Base-by-base conservation (phyloP, 2,888 invertebrate species). In the Yponomeuta evonymella region DNA sequence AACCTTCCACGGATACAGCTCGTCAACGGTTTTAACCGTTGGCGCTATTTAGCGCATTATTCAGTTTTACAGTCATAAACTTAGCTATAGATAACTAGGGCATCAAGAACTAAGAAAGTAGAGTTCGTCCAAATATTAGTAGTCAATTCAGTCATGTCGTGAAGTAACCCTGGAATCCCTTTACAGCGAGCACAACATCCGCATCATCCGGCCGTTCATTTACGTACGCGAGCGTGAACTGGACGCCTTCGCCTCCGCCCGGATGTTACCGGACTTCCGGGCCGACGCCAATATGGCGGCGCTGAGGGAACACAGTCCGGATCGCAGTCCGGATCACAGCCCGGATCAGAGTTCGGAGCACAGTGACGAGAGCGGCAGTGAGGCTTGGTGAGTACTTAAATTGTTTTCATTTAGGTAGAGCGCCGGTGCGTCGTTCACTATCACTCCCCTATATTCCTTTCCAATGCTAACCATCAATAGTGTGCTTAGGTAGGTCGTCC, bases 131-230 rank as follows among this genome's bases (percentile, higher is more conserved):
- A 36, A 15, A 66, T 33, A 33, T 43, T 43, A 0, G 6, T 43
- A 43, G 43, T 43, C 8, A 23, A 62, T 43, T 43, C 43, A 43
- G 43, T 8, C 43, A 43, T 5, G 0, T 43, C 43, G 43, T 43
- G 8, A 43, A 43, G 43, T 43, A 43, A 43, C 43, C 43, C 43
- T 43, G 43, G 9, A 43, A 43, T 43, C 71, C 72, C 70, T 72
- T 86, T 87, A 2, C 90, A 96, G 97, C 76, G 96, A 97, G 72
- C 95, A 95, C 75, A 95, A 96, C 80, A 85, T 98, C 70, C 94
- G 97, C 73, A 95, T 98, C 36, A 96, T 98, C 73, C 93, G 98
- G 70, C 98, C 98, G 29, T 96, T 98, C 81, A 95, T 97, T 12
- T 97, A 97, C 89, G 97, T 97, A 12, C 93, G 98, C 63, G 97